Conservation (phyloP, 2,797 vertebrate genomes). For the Chelonia mydas region DNA sequence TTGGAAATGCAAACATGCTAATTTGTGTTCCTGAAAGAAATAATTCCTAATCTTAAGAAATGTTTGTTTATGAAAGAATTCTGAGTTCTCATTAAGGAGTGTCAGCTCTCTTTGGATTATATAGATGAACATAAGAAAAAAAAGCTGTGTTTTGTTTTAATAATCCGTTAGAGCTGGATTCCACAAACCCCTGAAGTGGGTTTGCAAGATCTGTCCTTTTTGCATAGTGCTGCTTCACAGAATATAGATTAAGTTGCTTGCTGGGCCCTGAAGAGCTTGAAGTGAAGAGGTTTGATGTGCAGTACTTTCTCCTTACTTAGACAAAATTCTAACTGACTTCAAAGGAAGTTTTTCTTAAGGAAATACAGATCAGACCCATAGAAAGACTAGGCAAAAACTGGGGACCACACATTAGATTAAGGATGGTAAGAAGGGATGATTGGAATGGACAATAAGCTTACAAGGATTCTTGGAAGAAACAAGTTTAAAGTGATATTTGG, state of each 20-base stretch:
- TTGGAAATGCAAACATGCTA: rapidly evolving
- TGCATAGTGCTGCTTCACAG: background rate
- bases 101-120: rapidly evolving
- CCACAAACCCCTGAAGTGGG: background rate
- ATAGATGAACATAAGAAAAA: rapidly evolving
- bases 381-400: background rate
- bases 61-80: rapidly evolving
- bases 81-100: background rate
- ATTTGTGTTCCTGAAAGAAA: background rate
- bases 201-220: background rate
- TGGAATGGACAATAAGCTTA: background rate
- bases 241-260: background rate
- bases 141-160: background rate
- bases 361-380: rapidly evolving
- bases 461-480: background rate
- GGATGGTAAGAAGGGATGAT: background rate
- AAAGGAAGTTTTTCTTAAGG: background rate
- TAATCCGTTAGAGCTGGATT: background rate
- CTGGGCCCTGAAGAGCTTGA: background rate
- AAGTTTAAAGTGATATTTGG: background rate
- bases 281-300: background rate
- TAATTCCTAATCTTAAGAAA: background rate
- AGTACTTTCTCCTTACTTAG: background rate
- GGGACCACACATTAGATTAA: background rate
- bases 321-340: background rate